Evolutionary conservation across 2,113 vertebrate species (phyloP), one percentile per base, ranked within the genome.

Genomic region (Poeciliopsis retropinna): DNA sequence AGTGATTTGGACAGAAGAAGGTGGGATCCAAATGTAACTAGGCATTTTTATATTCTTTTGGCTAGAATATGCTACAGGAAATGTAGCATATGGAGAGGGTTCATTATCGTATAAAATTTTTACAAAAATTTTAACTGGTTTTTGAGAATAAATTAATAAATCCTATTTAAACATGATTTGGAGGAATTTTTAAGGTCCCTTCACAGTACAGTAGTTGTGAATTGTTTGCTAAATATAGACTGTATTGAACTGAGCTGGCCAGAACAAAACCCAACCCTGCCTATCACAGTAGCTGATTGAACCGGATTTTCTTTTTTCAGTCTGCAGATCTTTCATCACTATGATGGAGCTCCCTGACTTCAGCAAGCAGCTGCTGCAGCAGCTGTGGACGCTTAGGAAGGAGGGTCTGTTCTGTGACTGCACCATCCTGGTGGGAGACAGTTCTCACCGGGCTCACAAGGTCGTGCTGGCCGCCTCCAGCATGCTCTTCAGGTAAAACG

Each of bases 331-430:
- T 17, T 25, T 7, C 4, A 17, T 66, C 37, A 44, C 12, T 14
- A 27, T 92, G 88, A 27, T 96, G 95, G 96, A 98, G 80, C 93
- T 97, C 10, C 95, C 96, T 8, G 95, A 93, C 90, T 97, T 96
- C 76, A 94, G 94, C 93, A 86, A 75, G 63, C 96, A 97, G 92
- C 93, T 97, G 66, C 94, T 98, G 88, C 95, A 95, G 91, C 96
- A 96, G 90, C 92, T 98, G 17, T 93, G 92, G 8, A 41, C 93
- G 0, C 90, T 98, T 83, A 95, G 94, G 87, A 95, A 94, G 70
- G 96, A 97, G 78, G 94, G 94, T 51, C 94, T 91, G 67, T 96
- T 97, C 91, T 97, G 96, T 2, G 95, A 96, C 88, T 97, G 96
- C 84, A 95, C 95, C 64, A 91, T 98, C 75, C 84, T 96, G 70